These are phyloP conservation scores for Lithobates pipiens DNA, from an alignment of 2,797 vertebrate species.

Conservation along the genomic window DNA sequence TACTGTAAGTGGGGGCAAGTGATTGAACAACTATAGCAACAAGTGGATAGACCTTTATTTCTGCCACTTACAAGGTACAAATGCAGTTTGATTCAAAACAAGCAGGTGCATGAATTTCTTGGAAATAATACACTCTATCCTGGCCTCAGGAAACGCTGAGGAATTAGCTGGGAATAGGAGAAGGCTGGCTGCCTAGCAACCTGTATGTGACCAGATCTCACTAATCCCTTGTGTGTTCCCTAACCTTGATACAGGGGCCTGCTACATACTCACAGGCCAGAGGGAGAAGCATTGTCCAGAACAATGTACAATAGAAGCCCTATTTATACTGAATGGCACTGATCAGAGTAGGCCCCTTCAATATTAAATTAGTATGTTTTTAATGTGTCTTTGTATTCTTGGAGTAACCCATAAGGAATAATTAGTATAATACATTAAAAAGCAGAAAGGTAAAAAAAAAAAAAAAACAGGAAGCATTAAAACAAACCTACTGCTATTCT, in stretches of 20 bases:
- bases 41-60: slow-evolving; percentile 16
- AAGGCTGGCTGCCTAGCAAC: slow-evolving; percentile 62
- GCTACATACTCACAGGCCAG: slow-evolving; percentile 42
- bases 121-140: slow-evolving; percentile 59
- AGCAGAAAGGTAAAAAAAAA: background rate
- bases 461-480: too few species aligned
- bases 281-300: slow-evolving; percentile 50
- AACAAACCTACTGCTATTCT: too few species aligned
- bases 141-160: slow-evolving; percentile 62
- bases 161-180: slow-evolving; percentile 62
- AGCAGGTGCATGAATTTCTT: slow-evolving; percentile 61
- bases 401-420: too few species aligned
- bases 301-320: slow-evolving; percentile 32
- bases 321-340: slow-evolving; percentile 6
- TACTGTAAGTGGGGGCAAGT: background rate
- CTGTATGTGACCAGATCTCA: slow-evolving; percentile 58
- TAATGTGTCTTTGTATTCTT: background rate
- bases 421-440: background rate
- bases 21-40: slow-evolving; percentile 9
- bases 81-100: slow-evolving; percentile 55
- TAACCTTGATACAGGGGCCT: slow-evolving; percentile 60
- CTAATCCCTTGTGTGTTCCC: slow-evolving; percentile 62
- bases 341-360: background rate
- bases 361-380: background rate
- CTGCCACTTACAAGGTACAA: slow-evolving; percentile 33